Evolutionary conservation across 2,888 invertebrate genomes (phyloP).

Genomic region (Periphyllus acericola): DNA sequence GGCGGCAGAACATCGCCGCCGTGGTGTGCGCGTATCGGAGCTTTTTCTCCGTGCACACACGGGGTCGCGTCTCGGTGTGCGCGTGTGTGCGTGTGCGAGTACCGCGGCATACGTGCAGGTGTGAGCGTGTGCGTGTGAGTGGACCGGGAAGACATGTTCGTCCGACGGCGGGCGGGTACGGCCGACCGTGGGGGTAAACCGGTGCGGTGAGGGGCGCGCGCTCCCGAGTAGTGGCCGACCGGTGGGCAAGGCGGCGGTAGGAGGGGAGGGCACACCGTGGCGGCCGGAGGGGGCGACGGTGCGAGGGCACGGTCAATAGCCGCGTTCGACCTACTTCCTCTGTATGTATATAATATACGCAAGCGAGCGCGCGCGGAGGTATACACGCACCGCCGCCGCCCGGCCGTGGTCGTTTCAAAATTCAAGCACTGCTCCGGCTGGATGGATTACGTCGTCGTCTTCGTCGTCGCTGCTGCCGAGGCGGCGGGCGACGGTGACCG

Average conservation of each 20-base stretch:
- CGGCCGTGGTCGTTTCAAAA: constrained; percentile 25
- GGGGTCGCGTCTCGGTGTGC: not conserved
- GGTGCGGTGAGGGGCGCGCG: constrained; percentile 35
- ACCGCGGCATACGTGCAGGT: not conserved
- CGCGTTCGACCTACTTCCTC: constrained; percentile 61
- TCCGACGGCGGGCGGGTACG: not conserved
- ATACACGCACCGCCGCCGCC: not conserved
- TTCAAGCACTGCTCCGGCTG: not conserved
- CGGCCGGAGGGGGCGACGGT: not conserved
- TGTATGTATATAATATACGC: not conserved
- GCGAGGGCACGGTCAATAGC: constrained; percentile 58
- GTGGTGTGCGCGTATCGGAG: not conserved
- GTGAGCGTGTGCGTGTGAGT: not conserved
- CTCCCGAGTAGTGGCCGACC: not conserved
- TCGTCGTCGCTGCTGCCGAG: no score
- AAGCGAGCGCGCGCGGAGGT: not conserved
- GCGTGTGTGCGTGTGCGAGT: not conserved
- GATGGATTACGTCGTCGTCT: constrained; percentile 36
- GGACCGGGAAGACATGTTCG: constrained; percentile 54
- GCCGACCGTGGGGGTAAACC: constrained; percentile 1
- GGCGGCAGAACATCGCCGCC: not conserved
- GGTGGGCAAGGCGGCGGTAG: not conserved
- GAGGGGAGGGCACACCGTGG: not conserved
- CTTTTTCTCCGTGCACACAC: not conserved
- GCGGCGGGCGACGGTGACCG: not conserved